These are phyloP conservation scores for Acromyrmex heyeri DNA, from an alignment of 1,140 invertebrate genomes.

Conservation along the genomic window DNA sequence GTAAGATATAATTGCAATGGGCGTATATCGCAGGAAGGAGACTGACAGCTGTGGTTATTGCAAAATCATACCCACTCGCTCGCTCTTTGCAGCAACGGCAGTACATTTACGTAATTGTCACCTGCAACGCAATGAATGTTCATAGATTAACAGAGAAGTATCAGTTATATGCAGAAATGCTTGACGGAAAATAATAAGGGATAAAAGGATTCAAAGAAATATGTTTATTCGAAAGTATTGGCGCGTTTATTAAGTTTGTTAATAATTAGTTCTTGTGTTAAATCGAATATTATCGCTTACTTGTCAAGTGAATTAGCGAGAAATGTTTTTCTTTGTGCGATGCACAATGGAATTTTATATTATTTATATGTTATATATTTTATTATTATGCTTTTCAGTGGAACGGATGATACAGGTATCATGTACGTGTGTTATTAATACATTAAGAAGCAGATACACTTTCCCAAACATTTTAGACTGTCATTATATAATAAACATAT, in stretches of 20 bases:
- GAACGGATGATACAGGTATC: neutral
- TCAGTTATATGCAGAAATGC: neutral
- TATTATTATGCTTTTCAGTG: neutral
- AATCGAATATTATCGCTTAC: neutral
- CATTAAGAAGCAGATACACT: neutral
- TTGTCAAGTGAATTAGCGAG: neutral
- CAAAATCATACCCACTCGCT: constrained; percentile 10
- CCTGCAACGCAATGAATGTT: neutral
- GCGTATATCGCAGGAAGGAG: constrained; percentile 4
- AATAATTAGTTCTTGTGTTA: neutral
- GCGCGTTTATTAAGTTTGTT: neutral
- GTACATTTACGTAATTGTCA: constrained; percentile 25
- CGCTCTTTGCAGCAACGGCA: neutral
- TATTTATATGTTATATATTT: neutral
- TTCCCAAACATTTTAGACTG: neutral
- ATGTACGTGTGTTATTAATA: neutral
- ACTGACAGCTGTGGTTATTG: constrained; percentile 26
- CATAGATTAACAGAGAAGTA: neutral
- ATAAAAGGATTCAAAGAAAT: neutral
- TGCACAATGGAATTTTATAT: neutral
- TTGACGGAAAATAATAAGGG: neutral
- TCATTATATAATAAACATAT: too few species aligned
- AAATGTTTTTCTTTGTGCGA: constrained; percentile 6
- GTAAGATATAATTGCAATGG: constrained; percentile 15
- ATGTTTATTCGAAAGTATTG: neutral